These are phyloP conservation scores for Caenorhabditis doughertyi DNA, from an alignment of 2,888 invertebrate genomes.

Conservation along the genomic window DNA sequence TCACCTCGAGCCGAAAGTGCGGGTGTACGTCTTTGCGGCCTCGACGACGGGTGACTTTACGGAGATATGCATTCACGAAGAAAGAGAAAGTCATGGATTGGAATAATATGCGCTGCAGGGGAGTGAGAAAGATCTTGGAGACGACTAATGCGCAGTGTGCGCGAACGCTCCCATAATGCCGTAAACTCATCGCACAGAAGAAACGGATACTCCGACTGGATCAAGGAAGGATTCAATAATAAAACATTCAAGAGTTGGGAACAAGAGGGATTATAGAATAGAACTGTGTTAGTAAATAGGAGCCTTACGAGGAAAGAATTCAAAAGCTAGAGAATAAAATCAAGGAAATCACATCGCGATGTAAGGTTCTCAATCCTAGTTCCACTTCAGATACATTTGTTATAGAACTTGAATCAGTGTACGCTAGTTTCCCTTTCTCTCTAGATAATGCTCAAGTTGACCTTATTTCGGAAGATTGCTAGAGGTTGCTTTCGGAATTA, in stretches of 20 bases:
- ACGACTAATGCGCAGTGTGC: slow-evolving; percentile 60
- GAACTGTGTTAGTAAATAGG: background rate
- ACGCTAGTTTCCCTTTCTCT: slow-evolving; percentile 3
- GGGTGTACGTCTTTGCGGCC: slow-evolving; percentile 51
- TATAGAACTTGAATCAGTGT: too few relatives aligned
- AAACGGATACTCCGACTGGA: slow-evolving; percentile 29
- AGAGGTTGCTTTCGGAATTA: background rate
- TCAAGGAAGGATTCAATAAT: slow-evolving; percentile 10
- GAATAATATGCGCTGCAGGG: slow-evolving; percentile 57
- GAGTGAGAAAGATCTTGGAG: slow-evolving; percentile 44
- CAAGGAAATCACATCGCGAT: too few relatives aligned
- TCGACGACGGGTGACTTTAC: slow-evolving; percentile 57
- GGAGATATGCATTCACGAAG: slow-evolving; percentile 53
- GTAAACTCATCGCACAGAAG: slow-evolving; percentile 40
- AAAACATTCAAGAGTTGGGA: background rate
- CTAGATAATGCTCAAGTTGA: slow-evolving; percentile 39
- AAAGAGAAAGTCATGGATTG: slow-evolving; percentile 56
- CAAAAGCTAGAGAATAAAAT: too few relatives aligned
- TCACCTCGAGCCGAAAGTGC: slow-evolving; percentile 60
- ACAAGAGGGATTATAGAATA: background rate
- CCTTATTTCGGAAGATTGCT: slow-evolving; percentile 20
- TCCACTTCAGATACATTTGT: too few relatives aligned
- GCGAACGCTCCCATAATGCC: slow-evolving; percentile 49
- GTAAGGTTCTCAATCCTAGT: too few relatives aligned
- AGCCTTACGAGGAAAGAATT: too few relatives aligned